These are phyloP conservation scores for Cartodere bifasciata DNA, from an alignment of 2,888 invertebrate genomes.

Conservation along the genomic window DNA sequence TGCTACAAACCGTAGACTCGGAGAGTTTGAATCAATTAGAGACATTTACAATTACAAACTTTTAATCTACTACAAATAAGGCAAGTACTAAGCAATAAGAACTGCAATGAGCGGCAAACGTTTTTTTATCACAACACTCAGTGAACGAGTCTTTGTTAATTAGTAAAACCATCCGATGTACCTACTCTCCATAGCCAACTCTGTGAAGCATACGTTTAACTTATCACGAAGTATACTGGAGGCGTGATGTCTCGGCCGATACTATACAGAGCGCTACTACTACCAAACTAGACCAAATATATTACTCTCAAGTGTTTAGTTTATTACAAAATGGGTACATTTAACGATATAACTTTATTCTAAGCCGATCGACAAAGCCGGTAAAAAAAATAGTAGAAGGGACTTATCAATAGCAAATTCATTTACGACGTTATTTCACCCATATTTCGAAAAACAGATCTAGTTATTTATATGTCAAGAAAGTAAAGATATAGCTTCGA, in stretches of 20 bases:
- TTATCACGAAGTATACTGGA: background rate
- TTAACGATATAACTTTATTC: too few species aligned
- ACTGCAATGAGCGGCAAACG: background rate
- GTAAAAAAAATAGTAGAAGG: too few species aligned
- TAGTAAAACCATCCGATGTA: constrained; percentile 9
- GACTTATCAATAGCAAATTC: too few species aligned
- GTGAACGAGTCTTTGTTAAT: constrained; percentile 13
- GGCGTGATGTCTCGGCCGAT: constrained; percentile 8
- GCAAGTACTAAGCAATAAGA: constrained; percentile 5
- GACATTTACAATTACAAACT: constrained; percentile 13
- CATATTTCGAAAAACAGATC: too few species aligned
- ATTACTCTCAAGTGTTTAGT: too few species aligned
- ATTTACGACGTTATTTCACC: too few species aligned
- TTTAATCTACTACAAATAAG: constrained; percentile 13
- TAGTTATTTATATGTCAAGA: too few species aligned
- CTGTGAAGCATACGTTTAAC: background rate
- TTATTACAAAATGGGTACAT: too few species aligned
- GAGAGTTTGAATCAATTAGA: constrained; percentile 12
- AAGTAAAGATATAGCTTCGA: too few species aligned
- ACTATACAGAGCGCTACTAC: constrained; percentile 15
- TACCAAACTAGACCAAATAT: constrained; percentile 20
- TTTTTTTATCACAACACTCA: constrained; percentile 10
- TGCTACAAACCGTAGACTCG: too few species aligned
- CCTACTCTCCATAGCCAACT: constrained; percentile 1
- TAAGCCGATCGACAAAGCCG: too few species aligned